Evolutionary conservation across 2,888 invertebrate species (phyloP), one percentile per base, ranked within the genome.

Genomic region (Halictus ligatus): DNA sequence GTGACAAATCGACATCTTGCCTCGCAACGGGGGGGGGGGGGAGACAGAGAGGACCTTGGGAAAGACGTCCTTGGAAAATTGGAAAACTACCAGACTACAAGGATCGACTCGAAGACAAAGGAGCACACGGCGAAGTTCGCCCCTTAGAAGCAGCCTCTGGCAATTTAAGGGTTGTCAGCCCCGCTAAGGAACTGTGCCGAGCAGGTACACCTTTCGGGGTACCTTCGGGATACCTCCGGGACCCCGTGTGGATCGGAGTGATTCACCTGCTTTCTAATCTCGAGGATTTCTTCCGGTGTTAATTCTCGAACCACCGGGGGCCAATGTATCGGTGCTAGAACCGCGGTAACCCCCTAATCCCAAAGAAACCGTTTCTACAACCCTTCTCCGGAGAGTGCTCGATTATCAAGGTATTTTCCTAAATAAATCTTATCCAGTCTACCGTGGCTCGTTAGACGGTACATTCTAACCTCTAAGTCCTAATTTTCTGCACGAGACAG

Each of bases 151-250:
- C 73, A 83, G 76, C 80, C 43, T 48, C 74, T 43, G 73, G 72
- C 88, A 89, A 88, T 86, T 82, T 88, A 89, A 86, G 81, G 80
- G 72, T 84, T 85, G 88, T 85, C 88, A 72, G 75, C 43, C 13
- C 29, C 46, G 77, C 69, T 78, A 83, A 83, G 74, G 80, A 54
- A 83, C 75, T 78, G 77, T 75, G 72, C 43, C 76, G 83, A 80
- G 78, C 78, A 77, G 83, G 64, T 77, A 76, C 78, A 67, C 50
- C 79, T 74, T 58, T n/a, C 1, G n/a, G 58, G 88, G 77, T 84
- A 79, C 84, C 78, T 73, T 80, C 12, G 58, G n/a, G 81, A 79
- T 84, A 79, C 88, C 76, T 73, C 77, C 81, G 50, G 84, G 78
- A 88, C 84, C 76, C 80, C 74, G 78, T 80, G 78, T 25, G 40